Conservation (phyloP, 2,797 vertebrate genomes). For the Varecia variegata region DNA sequence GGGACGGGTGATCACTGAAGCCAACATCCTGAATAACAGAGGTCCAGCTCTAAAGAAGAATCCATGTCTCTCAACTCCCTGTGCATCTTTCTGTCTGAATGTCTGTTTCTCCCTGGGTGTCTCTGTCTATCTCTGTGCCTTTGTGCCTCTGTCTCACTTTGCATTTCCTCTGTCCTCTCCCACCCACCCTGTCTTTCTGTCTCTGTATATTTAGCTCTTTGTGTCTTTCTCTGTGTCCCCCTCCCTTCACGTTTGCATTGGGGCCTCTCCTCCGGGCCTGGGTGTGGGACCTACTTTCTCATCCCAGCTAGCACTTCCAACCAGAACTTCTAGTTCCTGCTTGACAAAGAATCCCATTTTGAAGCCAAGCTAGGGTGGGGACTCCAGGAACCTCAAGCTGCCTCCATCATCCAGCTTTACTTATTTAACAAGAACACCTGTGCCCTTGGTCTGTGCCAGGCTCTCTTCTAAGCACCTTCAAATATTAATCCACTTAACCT, state of each 20-base stretch:
- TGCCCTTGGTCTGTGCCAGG: background rate
- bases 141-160: background rate
- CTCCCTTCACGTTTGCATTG: background rate
- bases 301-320: constrained; percentile 43
- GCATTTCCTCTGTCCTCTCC: background rate
- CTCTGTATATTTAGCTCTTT: background rate
- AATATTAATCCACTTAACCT: background rate
- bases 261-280: constrained; percentile 51
- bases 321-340: constrained; percentile 76
- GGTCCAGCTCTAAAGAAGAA: background rate
- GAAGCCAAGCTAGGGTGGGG: constrained; percentile 66
- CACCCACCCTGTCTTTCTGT: background rate
- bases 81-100: background rate
- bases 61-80: background rate
- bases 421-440: background rate
- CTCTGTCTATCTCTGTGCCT: background rate
- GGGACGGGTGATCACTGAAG: background rate
- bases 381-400: background rate
- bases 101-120: background rate
- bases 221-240: background rate
- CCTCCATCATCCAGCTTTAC: background rate
- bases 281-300: constrained; percentile 61
- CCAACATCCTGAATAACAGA: background rate
- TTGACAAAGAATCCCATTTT: constrained; percentile 67
- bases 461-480: background rate